Evolutionary conservation across 2,888 invertebrate genomes (phyloP).

Genomic region (Lobophora halterata): DNA sequence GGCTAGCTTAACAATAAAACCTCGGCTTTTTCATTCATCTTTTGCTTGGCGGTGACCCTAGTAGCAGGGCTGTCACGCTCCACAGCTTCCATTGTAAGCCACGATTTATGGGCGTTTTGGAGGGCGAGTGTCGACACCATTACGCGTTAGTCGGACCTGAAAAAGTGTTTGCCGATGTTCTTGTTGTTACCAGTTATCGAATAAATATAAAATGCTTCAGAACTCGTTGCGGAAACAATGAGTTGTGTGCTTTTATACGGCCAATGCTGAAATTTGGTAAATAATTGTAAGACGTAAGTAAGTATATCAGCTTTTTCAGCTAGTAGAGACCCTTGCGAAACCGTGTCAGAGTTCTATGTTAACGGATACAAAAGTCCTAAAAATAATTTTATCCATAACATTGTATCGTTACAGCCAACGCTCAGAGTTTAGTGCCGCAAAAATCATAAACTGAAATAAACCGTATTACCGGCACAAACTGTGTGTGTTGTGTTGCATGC

Average conservation of each 20-base stretch:
- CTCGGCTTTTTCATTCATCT: background rate
- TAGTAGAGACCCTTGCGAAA: too few species aligned
- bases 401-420: constrained; percentile 2
- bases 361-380: too few species aligned
- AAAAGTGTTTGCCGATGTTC: constrained; percentile 4
- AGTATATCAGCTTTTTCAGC: too few species aligned
- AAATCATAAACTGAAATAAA: constrained; percentile 16
- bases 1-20: too few species aligned
- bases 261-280: too few species aligned
- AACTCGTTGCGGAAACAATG: too few species aligned
- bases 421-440: constrained; percentile 10
- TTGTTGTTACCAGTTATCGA: too few species aligned
- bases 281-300: too few species aligned
- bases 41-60: background rate
- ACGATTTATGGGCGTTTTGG: constrained; percentile 18
- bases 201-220: too few species aligned
- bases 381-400: too few species aligned
- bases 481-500: background rate
- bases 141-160: constrained; percentile 2
- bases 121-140: constrained; percentile 6
- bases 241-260: too few species aligned
- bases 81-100: constrained; percentile 11
- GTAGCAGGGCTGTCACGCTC: constrained; percentile 3
- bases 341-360: too few species aligned
- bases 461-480: background rate